phyloP scores from a whole-genome alignment of 2,888 invertebrate species.

The Elysia crispata region DNA sequence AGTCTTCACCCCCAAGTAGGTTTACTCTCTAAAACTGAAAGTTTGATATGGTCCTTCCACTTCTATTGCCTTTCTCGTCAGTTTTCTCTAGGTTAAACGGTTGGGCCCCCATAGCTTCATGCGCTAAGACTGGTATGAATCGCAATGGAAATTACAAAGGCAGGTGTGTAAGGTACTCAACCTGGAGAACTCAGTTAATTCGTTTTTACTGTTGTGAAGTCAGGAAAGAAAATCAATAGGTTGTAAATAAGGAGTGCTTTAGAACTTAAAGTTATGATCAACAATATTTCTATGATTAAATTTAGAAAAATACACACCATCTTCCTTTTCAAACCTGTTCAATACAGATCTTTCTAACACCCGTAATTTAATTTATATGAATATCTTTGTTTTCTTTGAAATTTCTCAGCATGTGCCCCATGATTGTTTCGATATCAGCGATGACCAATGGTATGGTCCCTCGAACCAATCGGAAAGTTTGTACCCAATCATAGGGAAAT shows the following conservation, averaged over 20 bases:
- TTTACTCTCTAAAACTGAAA: constrained; percentile 57
- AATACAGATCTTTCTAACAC: not conserved
- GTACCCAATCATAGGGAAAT: constrained; percentile 62
- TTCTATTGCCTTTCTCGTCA: not conserved
- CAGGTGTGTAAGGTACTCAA: too few species aligned
- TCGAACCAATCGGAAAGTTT: constrained; percentile 57
- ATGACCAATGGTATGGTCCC: constrained; percentile 70
- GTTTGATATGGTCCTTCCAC: not conserved
- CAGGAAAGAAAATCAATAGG: too few species aligned
- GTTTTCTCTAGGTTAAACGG: too few species aligned
- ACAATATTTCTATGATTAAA: too few species aligned
- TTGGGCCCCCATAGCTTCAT: too few species aligned
- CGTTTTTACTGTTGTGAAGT: too few species aligned
- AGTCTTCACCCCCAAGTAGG: constrained; percentile 81
- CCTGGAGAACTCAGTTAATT: too few species aligned
- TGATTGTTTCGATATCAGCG: constrained; percentile 84
- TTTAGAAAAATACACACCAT: not conserved
- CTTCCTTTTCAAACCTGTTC: not conserved
- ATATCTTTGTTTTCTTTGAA: not conserved
- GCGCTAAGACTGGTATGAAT: too few species aligned
- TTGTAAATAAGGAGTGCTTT: too few species aligned
- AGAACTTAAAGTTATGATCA: too few species aligned
- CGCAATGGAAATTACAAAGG: too few species aligned
- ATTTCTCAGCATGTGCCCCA: constrained; percentile 82
- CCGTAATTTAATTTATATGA: too few species aligned